Percentiles rank a stretch among this genome's conserved stretches.
Conservation (phyloP, 92 coral and sea anemone species). For the Pocillopora meandrina region DNA sequence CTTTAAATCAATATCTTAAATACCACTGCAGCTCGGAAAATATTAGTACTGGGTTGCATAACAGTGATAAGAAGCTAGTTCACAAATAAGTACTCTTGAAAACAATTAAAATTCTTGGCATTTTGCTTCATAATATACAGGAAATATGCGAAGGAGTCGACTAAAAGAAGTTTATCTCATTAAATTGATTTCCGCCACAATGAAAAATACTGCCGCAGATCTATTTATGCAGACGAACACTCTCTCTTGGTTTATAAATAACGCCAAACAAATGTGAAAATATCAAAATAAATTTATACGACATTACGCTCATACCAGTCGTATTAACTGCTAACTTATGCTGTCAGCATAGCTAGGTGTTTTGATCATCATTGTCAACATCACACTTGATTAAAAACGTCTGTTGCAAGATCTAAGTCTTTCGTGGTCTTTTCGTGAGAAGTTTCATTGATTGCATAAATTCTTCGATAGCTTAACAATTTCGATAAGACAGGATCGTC, state of each 20-base stretch:
- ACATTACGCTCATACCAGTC: background rate
- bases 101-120: slow-evolving; percentile 9
- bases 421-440: no score
- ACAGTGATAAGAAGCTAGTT: background rate
- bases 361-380: no score
- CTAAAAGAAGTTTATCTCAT: background rate
- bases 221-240: background rate
- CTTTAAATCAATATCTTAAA: no score
- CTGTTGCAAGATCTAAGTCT: no score
- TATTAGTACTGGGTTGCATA: background rate
- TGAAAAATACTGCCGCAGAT: background rate
- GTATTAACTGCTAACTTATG: no score
- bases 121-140: slow-evolving; percentile 6
- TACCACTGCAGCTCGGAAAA: background rate
- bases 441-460: no score
- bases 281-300: background rate
- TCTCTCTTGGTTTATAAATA: background rate
- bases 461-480: no score
- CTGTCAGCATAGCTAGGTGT: no score
- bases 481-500: no score
- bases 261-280: background rate
- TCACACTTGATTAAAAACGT: no score
- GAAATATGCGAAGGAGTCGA: background rate
- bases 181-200: background rate
- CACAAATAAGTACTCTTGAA: background rate